A percentile compares a stretch with the other conserved stretches of the same genome.
Conservation (phyloP, 2,888 invertebrate species). For the Ferdinandea cuprea region DNA sequence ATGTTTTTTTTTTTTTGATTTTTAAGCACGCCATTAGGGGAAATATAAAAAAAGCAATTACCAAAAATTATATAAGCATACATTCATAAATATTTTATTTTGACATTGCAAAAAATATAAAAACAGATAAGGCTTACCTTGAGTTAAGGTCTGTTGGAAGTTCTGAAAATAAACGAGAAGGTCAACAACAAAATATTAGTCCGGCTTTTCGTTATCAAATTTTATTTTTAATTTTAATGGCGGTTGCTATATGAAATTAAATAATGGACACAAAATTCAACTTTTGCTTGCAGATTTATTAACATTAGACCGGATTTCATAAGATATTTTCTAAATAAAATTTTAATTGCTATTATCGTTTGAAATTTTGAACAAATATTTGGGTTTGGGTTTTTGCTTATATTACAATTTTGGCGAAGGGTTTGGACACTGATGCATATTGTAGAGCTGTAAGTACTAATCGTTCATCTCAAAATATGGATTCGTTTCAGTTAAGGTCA, state of each 20-base stretch:
- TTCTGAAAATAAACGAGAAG: constrained; percentile 65
- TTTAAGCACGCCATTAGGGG: constrained; percentile 12
- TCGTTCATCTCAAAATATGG: too few relatives aligned
- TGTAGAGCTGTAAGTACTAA: too few relatives aligned
- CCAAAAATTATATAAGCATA: constrained; percentile 27
- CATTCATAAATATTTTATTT: not conserved
- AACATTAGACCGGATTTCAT: constrained; percentile 12
- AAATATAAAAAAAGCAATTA: constrained; percentile 41
- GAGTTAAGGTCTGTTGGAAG: constrained; percentile 44
- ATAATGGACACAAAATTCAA: not conserved
- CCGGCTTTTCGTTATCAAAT: constrained; percentile 37
- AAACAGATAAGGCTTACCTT: constrained; percentile 57
- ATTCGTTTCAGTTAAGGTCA: too few relatives aligned
- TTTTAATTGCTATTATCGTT: not conserved
- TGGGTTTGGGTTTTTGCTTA: not conserved
- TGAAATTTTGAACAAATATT: not conserved
- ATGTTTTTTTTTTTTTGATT: constrained; percentile 5
- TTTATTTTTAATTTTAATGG: not conserved
- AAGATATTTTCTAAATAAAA: constrained; percentile 9
- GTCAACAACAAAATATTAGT: constrained; percentile 26
- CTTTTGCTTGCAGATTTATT: not conserved
- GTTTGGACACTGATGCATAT: too few relatives aligned
- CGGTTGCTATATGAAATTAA: too few relatives aligned
- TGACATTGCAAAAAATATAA: not conserved
- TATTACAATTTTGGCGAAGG: not conserved